Base-by-base conservation (phyloP, 1,140 invertebrate species). In the Euura lappo region DNA sequence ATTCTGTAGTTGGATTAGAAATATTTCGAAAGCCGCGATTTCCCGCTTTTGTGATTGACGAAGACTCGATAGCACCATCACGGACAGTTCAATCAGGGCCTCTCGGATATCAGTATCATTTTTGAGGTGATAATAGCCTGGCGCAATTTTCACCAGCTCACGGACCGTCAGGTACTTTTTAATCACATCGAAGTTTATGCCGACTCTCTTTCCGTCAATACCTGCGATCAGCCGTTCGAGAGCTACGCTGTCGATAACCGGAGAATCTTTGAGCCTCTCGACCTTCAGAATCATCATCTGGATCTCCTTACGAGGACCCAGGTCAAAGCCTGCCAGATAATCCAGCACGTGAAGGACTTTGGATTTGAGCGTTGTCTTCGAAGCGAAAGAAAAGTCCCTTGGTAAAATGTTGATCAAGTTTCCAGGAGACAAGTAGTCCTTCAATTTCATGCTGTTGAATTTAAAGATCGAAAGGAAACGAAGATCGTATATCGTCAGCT, bases 311-410 rank as follows among this genome's bases (percentile, higher is more conserved):
- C 69, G 45, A 45, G 73, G 0, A 4, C 70, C 68, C 11, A 43
- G 65, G 10, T 68, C 8, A 6, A 44, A 28, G 45, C 47, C 60
- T 8, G 72, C 44, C 7, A 76, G 13, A 3, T 70, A 42, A 3
- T 69, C 65, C 10, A 76, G 44, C 42, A 76, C 72, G 42, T 72
- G 68, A 7, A 68, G 13, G 42, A 13, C 7, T 70, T 76, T 76
- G n/a, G 13, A 46, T 68, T 76, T 76, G 44, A 70, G 75, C 2
- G 47, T 76, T 44, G 28, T 45, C 4, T 45, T 13, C 1, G 44
- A 10, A 3, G 64, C 4, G 47, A 76, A 65, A 10, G 42, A 70
- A 64, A 76, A 76, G 11, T 46, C 65, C 11, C 13, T 2, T 11
- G 75, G 75, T 47, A 76, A 44, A 8, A 70, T 5, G n/a, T 13